A percentile compares a stretch with the other conserved stretches of the same genome.
Evolutionary conservation across 2,888 invertebrate species (phyloP).

Genomic region (Chrysotoxum bicinctum): DNA sequence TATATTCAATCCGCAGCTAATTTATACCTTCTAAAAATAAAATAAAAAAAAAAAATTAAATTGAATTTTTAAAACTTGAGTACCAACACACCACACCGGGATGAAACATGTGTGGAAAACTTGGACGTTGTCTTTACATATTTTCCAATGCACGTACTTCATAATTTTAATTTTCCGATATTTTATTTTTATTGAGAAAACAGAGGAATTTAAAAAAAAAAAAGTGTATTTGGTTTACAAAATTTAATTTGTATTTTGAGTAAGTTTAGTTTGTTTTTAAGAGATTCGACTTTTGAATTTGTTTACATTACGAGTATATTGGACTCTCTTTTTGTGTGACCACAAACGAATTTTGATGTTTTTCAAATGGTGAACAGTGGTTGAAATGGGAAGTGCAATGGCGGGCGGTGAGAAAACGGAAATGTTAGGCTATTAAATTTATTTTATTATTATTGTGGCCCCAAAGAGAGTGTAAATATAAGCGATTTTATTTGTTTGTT

Average conservation of each 20-base stretch:
- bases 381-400: slow-evolving; percentile 46
- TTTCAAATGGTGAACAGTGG: slow-evolving; percentile 12
- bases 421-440: slow-evolving; percentile 14
- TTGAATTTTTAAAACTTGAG: slow-evolving; percentile 63
- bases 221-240: not conserved
- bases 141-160: slow-evolving; percentile 34
- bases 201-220: too few species aligned
- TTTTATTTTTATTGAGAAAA: slow-evolving; percentile 30
- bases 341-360: not conserved
- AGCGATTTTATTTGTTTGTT: slow-evolving; percentile 49
- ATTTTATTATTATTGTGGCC: slow-evolving; percentile 42
- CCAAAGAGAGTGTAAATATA: slow-evolving; percentile 25
- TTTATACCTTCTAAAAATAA: slow-evolving; percentile 70
- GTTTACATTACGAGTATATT: slow-evolving; percentile 20
- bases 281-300: slow-evolving; percentile 43
- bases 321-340: not conserved
- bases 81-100: slow-evolving; percentile 39
- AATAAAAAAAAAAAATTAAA: slow-evolving; percentile 35
- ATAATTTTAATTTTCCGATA: slow-evolving; percentile 28
- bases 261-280: slow-evolving; percentile 36
- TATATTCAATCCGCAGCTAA: slow-evolving; percentile 65
- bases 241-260: slow-evolving; percentile 15
- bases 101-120: slow-evolving; percentile 61
- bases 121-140: slow-evolving; percentile 45
- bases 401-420: not conserved